These are phyloP conservation scores for Reticulitermes speratus DNA, from an alignment of 1,140 invertebrate genomes.

Conservation along the genomic window DNA sequence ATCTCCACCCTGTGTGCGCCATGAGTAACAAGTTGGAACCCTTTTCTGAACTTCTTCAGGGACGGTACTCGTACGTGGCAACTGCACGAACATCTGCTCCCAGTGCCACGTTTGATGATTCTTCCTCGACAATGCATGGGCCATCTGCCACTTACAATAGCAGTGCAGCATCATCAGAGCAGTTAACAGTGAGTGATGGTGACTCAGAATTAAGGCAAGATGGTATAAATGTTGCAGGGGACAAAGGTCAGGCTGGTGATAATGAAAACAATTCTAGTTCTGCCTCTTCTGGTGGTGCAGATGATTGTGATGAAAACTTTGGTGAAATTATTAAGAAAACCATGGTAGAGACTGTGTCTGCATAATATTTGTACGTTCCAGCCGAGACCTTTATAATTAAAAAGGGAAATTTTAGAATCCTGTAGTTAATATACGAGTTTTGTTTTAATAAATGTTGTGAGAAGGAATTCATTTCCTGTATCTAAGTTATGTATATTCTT, in stretches of 20 bases:
- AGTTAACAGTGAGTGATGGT: background rate
- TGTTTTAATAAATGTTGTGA: slow-evolving; percentile 54
- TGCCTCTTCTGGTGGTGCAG: slow-evolving; percentile 40
- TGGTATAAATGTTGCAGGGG: slow-evolving; percentile 31
- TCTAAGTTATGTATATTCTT: no score
- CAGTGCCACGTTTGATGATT: slow-evolving; percentile 33
- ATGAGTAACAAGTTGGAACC: slow-evolving; percentile 61
- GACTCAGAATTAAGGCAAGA: background rate
- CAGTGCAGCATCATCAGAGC: slow-evolving; percentile 37
- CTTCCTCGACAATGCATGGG: slow-evolving; percentile 39
- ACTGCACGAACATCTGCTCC: slow-evolving; percentile 40
- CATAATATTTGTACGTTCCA: slow-evolving; percentile 49
- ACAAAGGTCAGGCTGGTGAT: slow-evolving; percentile 31
- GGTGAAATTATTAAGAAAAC: slow-evolving; percentile 91
- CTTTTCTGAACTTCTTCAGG: slow-evolving; percentile 64
- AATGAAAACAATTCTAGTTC: slow-evolving; percentile 35
- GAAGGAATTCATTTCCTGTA: slow-evolving; percentile 40
- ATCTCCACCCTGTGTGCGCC: slow-evolving; percentile 52
- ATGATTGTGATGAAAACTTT: slow-evolving; percentile 72
- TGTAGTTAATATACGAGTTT: slow-evolving; percentile 30
- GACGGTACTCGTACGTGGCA: slow-evolving; percentile 56
- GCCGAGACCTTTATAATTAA: slow-evolving; percentile 18
- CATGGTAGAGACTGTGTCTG: slow-evolving; percentile 86
- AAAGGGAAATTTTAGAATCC: slow-evolving; percentile 16
- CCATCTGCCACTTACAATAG: slow-evolving; percentile 31